Evolutionary conservation across 2,888 invertebrate species (phyloP).

Genomic region (Calameuta pallipes): DNA sequence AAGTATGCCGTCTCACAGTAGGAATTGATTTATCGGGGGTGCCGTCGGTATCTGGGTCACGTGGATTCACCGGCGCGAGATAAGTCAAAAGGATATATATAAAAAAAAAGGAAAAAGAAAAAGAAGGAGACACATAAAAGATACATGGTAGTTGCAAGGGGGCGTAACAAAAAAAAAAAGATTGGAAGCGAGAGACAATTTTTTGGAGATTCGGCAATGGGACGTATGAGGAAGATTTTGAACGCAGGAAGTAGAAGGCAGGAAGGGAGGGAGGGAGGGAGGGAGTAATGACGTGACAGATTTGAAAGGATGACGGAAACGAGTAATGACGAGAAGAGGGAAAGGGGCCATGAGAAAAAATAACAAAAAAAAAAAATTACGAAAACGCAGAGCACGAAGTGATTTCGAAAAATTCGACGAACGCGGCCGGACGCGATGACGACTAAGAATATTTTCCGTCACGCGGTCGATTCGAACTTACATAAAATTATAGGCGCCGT

Average conservation of each 20-base stretch:
- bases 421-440: not conserved
- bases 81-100: not conserved
- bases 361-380: not conserved
- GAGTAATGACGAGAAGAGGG: not conserved
- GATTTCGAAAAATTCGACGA: not conserved
- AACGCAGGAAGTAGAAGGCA: not conserved
- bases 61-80: not conserved
- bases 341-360: not conserved
- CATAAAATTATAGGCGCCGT: not conserved
- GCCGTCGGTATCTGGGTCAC: not conserved
- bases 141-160: not conserved
- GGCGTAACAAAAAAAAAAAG: not conserved
- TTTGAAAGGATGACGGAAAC: not conserved
- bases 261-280: not conserved
- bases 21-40: not conserved
- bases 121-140: not conserved
- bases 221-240: not conserved
- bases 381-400: not conserved
- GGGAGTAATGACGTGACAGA: not conserved
- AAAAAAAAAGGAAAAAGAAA: not conserved
- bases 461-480: not conserved
- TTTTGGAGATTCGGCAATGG: not conserved
- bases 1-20: not conserved
- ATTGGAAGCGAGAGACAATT: not conserved
- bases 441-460: not conserved